Conservation (phyloP, 92 coral and sea anemone species). For the Epizoanthus fatuus region DNA sequence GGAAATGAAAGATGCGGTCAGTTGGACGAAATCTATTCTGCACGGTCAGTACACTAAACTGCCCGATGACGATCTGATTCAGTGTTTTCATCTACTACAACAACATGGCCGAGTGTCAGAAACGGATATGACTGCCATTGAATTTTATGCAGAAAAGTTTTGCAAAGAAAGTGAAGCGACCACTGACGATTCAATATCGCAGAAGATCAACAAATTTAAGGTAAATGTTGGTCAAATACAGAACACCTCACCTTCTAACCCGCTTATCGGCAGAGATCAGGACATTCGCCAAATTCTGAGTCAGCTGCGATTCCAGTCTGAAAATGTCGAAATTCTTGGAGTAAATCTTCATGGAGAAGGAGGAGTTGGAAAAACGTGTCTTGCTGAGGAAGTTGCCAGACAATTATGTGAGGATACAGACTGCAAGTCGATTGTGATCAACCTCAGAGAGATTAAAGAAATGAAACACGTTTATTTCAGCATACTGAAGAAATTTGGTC, state of each 20-base stretch:
- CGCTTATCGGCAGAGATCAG: too few species aligned
- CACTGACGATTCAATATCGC: too few species aligned
- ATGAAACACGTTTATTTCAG: conserved; percentile 39
- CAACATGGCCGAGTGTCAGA: conserved; percentile 5
- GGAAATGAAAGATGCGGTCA: background rate
- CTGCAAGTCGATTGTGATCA: conserved; percentile 8
- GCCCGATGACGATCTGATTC: background rate
- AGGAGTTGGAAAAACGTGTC: conserved; percentile 65
- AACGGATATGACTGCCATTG: background rate
- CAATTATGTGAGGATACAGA: conserved; percentile 13
- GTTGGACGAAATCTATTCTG: conserved; percentile 8
- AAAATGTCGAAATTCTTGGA: too few species aligned
- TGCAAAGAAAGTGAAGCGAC: background rate
- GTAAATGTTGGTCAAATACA: too few species aligned
- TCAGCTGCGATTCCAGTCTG: too few species aligned
- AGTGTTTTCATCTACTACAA: conserved; percentile 6
- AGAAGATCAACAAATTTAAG: too few species aligned
- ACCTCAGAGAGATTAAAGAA: conserved; percentile 44
- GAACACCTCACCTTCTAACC: too few species aligned
- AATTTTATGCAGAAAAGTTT: background rate
- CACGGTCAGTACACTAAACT: conserved; percentile 17
- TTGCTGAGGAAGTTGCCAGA: conserved; percentile 51
- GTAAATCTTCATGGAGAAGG: too few species aligned
- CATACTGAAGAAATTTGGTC: conserved; percentile 37
- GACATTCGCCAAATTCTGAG: too few species aligned